Evolutionary conservation across 2,113 vertebrate species (phyloP), one percentile per base, ranked within the genome.

Genomic region (Collichthys lucidus): DNA sequence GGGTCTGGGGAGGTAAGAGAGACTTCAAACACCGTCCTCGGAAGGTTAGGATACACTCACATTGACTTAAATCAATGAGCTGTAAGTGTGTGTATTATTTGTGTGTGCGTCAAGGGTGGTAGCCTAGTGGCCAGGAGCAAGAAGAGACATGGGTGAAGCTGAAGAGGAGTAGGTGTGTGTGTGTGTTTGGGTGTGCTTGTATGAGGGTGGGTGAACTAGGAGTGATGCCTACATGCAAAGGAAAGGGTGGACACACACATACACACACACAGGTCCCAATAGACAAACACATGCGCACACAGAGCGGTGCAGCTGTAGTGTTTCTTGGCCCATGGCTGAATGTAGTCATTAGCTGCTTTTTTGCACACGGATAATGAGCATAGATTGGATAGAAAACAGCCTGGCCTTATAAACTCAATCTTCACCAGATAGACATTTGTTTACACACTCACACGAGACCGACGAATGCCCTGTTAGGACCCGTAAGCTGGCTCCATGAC

Each of bases 41-140:
- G 90, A 91, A 92, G 91, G 91, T 93, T 93, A 89, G 89, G 91
- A 92, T 91, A 87, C 89, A 89, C 92, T 93, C 80, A 59, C 84
- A 90, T 92, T 88, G 92, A 92, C 92, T 93, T 87, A 88, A 94
- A 95, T 95, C 93, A 93, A 91, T 95, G 92, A 88, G 87, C 80
- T 89, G 85, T 91, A 92, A 92, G 90, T 92, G 88, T 94, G 91
- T 84, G 86, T 91, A 92, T 90, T 90, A 87, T 93, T 90, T 93
- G 88, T 90, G 83, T 91, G 85, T 74, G 74, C 53, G 62, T 91
- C 87, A 64, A 80, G 64, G 87, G 71, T 76, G 79, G 75, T 55
- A 79, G 90, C 79, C 59, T 57, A 75, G 86, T 91, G 88, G 92
- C 93, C 80, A 84, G 79, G 86, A 93, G 93, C 83, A 78, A 91